Base-by-base conservation (phyloP, 2,888 invertebrate species). In the Odontocerum albicorne region DNA sequence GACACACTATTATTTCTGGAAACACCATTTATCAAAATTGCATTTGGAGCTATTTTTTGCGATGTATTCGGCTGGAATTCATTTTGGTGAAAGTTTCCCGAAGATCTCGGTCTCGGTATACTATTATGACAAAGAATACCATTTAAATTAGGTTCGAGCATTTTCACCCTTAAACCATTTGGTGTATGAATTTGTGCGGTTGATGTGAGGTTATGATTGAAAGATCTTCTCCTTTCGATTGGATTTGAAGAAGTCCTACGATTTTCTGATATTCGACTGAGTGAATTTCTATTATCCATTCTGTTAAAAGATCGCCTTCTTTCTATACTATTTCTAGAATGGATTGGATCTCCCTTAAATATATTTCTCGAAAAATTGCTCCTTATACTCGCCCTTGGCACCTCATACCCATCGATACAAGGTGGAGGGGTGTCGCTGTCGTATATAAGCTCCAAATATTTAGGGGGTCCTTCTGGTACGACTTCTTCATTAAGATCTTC, bases 371-470 rank as follows among this genome's bases (percentile, higher is more conserved):
- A 57, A 6, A 50, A 15, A 10, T 49, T 51, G 17, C 61, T 61
- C 40, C 61, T 16, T 7, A 61, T 53, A 32, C 61, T 61, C 2
- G 61, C 69, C 33, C 82, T 73, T 1, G 86, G 86, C 12, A 86
- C 70, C 70, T 86, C 86, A 68, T 86, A 86, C 2, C 84, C 86
- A 64, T 83, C 84, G 61, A 72, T 70, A 2, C 71, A 72, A 13
- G 72, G 69, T 13, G 49, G 71, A 0, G 76, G 72, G 7, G 66
- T 46, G 47, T 79, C 78, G 59, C 75, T 75, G 64, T 83, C 83
- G 65, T 85, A 84, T 66, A 86, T 73, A 42, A 87, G 70, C 67
- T 87, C 86, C 47, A 87, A 69, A 68, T 88, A 87, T 64, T 86
- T 85, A 1, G 85, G 84, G 27, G 74, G 51, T 2, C 47, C 46